A percentile compares a stretch with the other conserved stretches of the same genome.
Evolutionary conservation across 2,888 invertebrate genomes (phyloP).

Genomic region (Leptopilina syphax): DNA sequence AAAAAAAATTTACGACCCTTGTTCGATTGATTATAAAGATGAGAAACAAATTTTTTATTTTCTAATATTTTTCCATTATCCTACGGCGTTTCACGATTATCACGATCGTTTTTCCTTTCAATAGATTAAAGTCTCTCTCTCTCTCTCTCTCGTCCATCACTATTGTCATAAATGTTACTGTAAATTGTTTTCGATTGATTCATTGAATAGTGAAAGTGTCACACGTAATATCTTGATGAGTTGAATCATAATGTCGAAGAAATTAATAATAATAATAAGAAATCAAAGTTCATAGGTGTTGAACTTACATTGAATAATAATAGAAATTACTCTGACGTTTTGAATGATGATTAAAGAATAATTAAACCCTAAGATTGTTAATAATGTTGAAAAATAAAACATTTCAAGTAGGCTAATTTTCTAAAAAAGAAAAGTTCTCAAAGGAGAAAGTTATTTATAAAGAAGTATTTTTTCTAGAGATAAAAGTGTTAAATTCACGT

Average conservation of each 20-base stretch:
- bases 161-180: constrained; percentile 6
- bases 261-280: neutral
- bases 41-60: constrained; percentile 9
- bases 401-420: constrained; percentile 4
- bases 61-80: neutral
- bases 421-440: neutral
- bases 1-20: neutral
- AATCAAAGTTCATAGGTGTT: neutral
- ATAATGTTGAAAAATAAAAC: neutral
- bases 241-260: neutral
- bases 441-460: neutral
- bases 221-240: constrained; percentile 1
- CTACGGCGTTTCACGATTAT: constrained; percentile 16
- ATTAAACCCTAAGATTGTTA: neutral
- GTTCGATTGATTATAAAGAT: constrained; percentile 20
- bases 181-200: constrained; percentile 2
- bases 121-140: neutral
- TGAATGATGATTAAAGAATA: neutral
- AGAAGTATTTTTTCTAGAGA: neutral
- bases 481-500: neutral
- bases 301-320: constrained; percentile 1
- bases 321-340: neutral
- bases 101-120: constrained; percentile 16
- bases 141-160: neutral
- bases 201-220: constrained; percentile 27